phyloP scores from a whole-genome alignment of 2,888 invertebrate genomes.

The Sicus ferrugineus region DNA sequence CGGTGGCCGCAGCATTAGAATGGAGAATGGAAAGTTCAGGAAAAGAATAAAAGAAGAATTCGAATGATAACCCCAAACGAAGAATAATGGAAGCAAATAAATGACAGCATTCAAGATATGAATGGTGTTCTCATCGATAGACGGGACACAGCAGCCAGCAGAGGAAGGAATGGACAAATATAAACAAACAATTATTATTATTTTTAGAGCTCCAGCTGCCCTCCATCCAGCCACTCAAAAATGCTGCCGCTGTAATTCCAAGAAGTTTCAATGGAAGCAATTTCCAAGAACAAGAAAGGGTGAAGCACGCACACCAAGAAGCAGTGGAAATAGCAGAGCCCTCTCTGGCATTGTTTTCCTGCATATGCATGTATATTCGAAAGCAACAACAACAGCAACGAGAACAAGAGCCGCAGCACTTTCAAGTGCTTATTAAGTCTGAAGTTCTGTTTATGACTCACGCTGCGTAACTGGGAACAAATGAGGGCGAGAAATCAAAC shows the following conservation, averaged over 20 bases:
- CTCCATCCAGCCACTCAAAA: not conserved
- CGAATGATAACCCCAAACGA: too few relatives aligned
- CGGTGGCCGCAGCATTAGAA: too few relatives aligned
- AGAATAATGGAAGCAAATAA: too few relatives aligned
- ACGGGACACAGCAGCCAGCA: too few relatives aligned
- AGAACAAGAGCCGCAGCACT: not conserved
- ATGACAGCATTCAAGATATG: too few relatives aligned
- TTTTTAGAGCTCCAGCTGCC: conserved; percentile 8
- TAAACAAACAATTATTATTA: conserved; percentile 6
- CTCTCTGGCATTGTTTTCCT: not conserved
- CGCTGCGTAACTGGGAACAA: too few relatives aligned
- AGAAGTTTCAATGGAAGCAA: not conserved
- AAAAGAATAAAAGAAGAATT: too few relatives aligned
- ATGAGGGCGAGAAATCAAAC: not conserved
- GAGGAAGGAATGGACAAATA: too few relatives aligned
- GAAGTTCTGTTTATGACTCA: too few relatives aligned
- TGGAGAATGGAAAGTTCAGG: too few relatives aligned
- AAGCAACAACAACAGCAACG: not conserved
- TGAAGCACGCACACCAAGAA: conserved; percentile 5
- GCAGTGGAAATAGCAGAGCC: conserved; percentile 20
- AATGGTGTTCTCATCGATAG: too few relatives aligned
- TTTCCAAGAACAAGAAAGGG: conserved; percentile 19
- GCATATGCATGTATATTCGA: not conserved
- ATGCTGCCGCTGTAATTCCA: not conserved
- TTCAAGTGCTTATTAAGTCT: not conserved